Evolutionary conservation across 2,113 vertebrate genomes (phyloP).

Genomic region (Chascanopsetta lugubris): DNA sequence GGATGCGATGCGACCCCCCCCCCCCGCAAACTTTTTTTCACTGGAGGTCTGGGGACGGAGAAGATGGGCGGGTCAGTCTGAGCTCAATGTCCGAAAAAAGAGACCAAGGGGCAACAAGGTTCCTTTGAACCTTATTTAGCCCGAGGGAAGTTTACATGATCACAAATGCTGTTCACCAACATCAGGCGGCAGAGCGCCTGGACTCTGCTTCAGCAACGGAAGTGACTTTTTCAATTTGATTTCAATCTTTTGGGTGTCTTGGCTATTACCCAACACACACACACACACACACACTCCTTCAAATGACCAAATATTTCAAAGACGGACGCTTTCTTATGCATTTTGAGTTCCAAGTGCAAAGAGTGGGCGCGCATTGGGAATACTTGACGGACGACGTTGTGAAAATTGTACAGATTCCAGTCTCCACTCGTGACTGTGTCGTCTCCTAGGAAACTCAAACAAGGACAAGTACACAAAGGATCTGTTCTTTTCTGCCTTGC

Average conservation of each 20-base stretch:
- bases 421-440: slow-evolving; percentile 27
- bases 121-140: not conserved
- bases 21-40: slow-evolving; percentile 2
- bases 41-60: slow-evolving; percentile 43
- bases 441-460: slow-evolving; percentile 5
- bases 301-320: slow-evolving; percentile 63
- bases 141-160: slow-evolving; percentile 39
- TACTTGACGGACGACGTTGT: slow-evolving; percentile 11
- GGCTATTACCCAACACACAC: not conserved
- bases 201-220: not conserved
- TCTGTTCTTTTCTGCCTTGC: slow-evolving; percentile 40
- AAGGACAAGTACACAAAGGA: not conserved
- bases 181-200: slow-evolving; percentile 18
- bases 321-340: slow-evolving; percentile 39
- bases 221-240: not conserved
- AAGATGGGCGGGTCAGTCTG: slow-evolving; percentile 17
- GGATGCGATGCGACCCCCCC: no score
- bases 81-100: not conserved
- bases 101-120: not conserved
- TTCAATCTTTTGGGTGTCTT: not conserved
- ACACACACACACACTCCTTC: slow-evolving; percentile 11
- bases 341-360: slow-evolving; percentile 38
- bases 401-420: slow-evolving; percentile 31
- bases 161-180: slow-evolving; percentile 50
- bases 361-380: not conserved